Percentiles rank a stretch among this genome's conserved stretches.
Evolutionary conservation across 2,888 invertebrate species (phyloP).

Genomic region (Dryobotodes eremita): DNA sequence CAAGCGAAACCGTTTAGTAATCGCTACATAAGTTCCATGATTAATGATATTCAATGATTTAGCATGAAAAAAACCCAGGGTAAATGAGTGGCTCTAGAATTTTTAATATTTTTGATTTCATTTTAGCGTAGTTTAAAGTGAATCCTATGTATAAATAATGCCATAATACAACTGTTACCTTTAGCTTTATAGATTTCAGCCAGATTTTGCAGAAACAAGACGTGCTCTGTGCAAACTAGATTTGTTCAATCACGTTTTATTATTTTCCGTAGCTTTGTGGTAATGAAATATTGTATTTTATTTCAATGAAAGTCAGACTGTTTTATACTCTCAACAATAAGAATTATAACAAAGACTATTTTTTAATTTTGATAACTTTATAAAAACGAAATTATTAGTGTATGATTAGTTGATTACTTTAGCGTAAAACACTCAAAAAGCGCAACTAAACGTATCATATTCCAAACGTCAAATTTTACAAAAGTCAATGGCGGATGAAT

Average conservation of each 20-base stretch:
- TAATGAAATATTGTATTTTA: background rate
- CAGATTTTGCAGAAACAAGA: constrained; percentile 25
- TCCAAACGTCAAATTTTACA: constrained; percentile 54
- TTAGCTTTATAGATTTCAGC: background rate
- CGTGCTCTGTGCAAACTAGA: background rate
- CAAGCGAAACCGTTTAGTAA: constrained; percentile 59
- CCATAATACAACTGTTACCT: background rate
- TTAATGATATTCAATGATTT: background rate
- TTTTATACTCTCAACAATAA: background rate
- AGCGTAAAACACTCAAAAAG: background rate
- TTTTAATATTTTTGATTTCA: accelerated
- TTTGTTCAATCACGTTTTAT: constrained; percentile 24
- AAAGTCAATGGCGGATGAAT: constrained; percentile 77
- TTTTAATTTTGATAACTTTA: too few species aligned
- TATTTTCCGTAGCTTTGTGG: background rate
- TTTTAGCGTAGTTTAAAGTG: background rate
- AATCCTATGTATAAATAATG: background rate
- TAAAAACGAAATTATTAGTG: background rate
- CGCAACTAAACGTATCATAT: constrained; percentile 47
- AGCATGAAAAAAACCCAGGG: too few species aligned
- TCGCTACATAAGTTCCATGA: background rate
- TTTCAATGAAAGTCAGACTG: background rate
- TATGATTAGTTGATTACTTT: background rate
- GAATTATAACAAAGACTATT: accelerated
- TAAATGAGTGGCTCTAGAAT: background rate